Base-by-base conservation (phyloP, 2,113 vertebrate species). In the Ailuropoda melanoleuca region DNA sequence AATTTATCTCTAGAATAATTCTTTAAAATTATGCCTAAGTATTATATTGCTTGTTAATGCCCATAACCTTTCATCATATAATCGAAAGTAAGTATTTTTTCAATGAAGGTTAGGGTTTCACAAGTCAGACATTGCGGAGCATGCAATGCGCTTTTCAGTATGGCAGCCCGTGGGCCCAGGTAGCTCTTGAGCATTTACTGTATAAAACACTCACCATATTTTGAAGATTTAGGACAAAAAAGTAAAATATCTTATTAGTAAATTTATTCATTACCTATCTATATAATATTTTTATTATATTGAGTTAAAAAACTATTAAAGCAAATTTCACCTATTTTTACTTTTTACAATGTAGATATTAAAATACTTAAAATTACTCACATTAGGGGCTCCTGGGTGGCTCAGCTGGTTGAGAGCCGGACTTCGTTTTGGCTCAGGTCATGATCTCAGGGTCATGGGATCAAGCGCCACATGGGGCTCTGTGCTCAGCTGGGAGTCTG, bases 21-120 rank as follows among this genome's bases (percentile, higher is more conserved):
- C 24, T 68, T 88, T 58, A 56, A 80, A 93, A 87, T n/a, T 60
- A 53, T 50, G 58, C 17, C 37, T 60, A 53, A 58, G 37, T 80
- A 39, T 83, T 82, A 88, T n/a, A 58, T 60, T 92, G 4, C 78
- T 81, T 93, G 19, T 46, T 93, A 56, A 11, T 89, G 26, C 2
- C 53, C 3, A 55, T 50, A 74, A 31, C 56, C 10, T 90, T 58
- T 43, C n/a, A 34, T 48, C 19, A 55, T 81, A 91, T 37, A 68
- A 77, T 86, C 37, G 81, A 85, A 86, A 85, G 2, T 78, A 53
- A 82, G 4, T 11, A 81, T 81, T 77, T 97, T 97, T 70, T 82
- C 39, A 80, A 10, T 34, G 19, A 56, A 10, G 3, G 12, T 37
- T 13, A 82, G 8, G 11, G 19, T 62, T 66, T 91, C 43, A 23